Conservation (phyloP, 2,888 invertebrate species). For the Vandiemenella viatica region DNA sequence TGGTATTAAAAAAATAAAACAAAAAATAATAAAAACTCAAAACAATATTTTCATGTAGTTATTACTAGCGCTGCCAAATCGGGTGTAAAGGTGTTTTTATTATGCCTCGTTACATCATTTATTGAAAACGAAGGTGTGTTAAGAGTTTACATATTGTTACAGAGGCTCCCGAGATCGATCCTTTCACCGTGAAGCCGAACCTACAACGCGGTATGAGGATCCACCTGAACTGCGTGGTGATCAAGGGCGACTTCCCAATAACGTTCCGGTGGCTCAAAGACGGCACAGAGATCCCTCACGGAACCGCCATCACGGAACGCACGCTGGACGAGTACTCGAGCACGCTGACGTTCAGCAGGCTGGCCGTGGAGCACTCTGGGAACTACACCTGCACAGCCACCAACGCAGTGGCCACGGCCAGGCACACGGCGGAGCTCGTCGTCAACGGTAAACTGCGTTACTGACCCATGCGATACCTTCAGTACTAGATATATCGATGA, state of each 20-base stretch:
- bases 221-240: conserved; percentile 29
- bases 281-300: conserved; percentile 24
- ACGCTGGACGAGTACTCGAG: conserved; percentile 22
- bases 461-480: too few species aligned
- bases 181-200: conserved; percentile 16
- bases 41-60: too few species aligned
- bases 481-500: too few species aligned
- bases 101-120: too few species aligned
- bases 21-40: too few species aligned
- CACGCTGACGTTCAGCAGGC: too few species aligned
- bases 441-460: conserved; percentile 34
- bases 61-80: too few species aligned
- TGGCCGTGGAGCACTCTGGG: conserved; percentile 22
- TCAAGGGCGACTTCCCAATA: conserved; percentile 32
- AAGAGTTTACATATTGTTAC: too few species aligned
- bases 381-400: conserved; percentile 26
- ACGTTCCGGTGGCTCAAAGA: conserved; percentile 30
- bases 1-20: too few species aligned
- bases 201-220: conserved; percentile 26
- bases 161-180: conserved; percentile 15
- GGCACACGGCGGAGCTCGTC: conserved; percentile 26
- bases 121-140: too few species aligned
- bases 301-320: conserved; percentile 17
- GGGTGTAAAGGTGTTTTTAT: too few species aligned
- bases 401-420: conserved; percentile 23